Conservation (phyloP, 2,113 vertebrate genomes). For the Oncorhynchus tshawytscha region DNA sequence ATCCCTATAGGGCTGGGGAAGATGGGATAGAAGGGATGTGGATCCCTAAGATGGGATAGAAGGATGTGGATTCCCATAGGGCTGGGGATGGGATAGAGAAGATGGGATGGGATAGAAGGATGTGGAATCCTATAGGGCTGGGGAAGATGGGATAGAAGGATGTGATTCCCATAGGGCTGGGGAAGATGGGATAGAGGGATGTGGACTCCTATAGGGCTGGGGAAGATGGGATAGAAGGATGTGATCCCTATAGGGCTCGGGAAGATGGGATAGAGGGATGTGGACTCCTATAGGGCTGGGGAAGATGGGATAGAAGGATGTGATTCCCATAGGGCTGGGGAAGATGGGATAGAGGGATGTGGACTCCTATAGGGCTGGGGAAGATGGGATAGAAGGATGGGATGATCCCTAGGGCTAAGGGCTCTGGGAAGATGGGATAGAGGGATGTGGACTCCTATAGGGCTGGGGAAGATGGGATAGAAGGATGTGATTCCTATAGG, state of each 20-base stretch:
- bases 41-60: conserved; percentile 13
- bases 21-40: background rate
- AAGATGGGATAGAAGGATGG: background rate
- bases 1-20: conserved; percentile 45
- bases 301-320: background rate
- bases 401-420: conserved; percentile 22
- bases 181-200: background rate
- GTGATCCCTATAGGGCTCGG: conserved; percentile 44
- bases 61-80: conserved; percentile 37
- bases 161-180: conserved; percentile 37
- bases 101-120: background rate
- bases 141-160: background rate
- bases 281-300: conserved; percentile 38
- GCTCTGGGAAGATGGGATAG: too few relatives aligned
- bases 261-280: background rate
- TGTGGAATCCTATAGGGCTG: conserved; percentile 46
- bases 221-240: background rate
- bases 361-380: conserved; percentile 44
- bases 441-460: conserved; percentile 36
- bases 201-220: conserved; percentile 37
- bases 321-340: conserved; percentile 36
- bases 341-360: background rate
- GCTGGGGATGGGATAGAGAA: background rate
- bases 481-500: conserved; percentile 41
- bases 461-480: background rate